Percentiles rank a stretch among this genome's conserved stretches.
Conservation (phyloP, 1,140 invertebrate species). For the Penaeus japonicus region DNA sequence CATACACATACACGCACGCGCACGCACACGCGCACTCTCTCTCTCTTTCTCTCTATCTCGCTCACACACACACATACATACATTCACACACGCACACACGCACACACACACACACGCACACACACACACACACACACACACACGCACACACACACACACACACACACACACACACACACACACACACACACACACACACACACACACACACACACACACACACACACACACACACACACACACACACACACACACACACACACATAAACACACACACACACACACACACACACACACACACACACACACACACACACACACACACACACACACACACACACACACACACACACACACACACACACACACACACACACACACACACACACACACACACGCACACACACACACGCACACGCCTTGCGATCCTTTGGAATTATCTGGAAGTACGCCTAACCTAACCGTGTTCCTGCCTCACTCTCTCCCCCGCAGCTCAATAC, state of each 20-base stretch:
- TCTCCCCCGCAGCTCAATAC: constrained; percentile 75
- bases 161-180: not conserved
- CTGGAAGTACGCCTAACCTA: too few species aligned
- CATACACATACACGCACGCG: not conserved
- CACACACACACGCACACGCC: not conserved
- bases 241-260: too few species aligned
- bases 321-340: not conserved
- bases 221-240: not conserved
- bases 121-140: not conserved
- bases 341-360: not conserved
- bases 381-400: not conserved
- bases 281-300: not conserved
- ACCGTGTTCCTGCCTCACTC: constrained; percentile 19
- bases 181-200: not conserved
- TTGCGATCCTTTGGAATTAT: too few species aligned
- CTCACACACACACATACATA: not conserved
- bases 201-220: not conserved
- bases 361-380: not conserved
- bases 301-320: not conserved
- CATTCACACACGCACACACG: not conserved
- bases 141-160: not conserved
- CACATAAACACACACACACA: too few species aligned
- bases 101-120: not conserved
- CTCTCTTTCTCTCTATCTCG: not conserved
- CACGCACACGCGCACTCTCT: not conserved